A percentile compares a stretch with the other conserved stretches of the same genome.
phyloP scores from a whole-genome alignment of 2,888 invertebrate species.

The Tetrapedia diversipes region DNA sequence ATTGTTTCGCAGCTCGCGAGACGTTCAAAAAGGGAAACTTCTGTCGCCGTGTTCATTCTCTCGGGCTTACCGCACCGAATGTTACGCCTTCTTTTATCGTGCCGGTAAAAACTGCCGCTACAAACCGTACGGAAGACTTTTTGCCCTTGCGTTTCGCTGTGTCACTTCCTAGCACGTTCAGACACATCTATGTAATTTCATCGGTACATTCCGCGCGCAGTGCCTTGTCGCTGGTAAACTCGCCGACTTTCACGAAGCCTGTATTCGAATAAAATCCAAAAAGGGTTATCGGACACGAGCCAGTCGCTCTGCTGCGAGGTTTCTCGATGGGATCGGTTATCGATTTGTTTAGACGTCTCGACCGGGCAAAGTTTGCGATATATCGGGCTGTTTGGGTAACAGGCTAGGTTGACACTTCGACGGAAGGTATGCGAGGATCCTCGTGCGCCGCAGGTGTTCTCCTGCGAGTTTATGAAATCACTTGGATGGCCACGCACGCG shows the following conservation, averaged over 20 bases:
- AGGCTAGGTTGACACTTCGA: slow-evolving; percentile 66
- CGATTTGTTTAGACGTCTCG: slow-evolving; percentile 36
- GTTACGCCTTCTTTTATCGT: slow-evolving; percentile 10
- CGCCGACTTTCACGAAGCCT: background rate
- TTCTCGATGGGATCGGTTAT: slow-evolving; percentile 1
- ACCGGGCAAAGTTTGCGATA: slow-evolving; percentile 16
- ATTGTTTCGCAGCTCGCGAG: background rate
- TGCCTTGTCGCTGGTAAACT: background rate
- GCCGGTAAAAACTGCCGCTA: background rate
- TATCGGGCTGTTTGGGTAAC: slow-evolving; percentile 63
- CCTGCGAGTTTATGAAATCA: slow-evolving; percentile 66
- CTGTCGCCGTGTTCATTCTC: background rate
- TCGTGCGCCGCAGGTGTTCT: slow-evolving; percentile 68
- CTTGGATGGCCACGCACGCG: slow-evolving; percentile 56
- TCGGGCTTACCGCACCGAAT: slow-evolving; percentile 15
- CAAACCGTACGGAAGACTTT: slow-evolving; percentile 14
- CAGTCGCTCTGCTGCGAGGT: background rate
- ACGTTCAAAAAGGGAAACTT: background rate
- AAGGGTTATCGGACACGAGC: too few relatives aligned
- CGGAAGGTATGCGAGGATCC: slow-evolving; percentile 61
- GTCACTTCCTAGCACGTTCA: slow-evolving; percentile 23
- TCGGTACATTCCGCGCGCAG: slow-evolving; percentile 14
- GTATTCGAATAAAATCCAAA: background rate
- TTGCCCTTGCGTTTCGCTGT: background rate
- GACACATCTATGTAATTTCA: slow-evolving; percentile 14